phyloP scores from a whole-genome alignment of 2,888 invertebrate species.

The Strigamia maritima region DNA sequence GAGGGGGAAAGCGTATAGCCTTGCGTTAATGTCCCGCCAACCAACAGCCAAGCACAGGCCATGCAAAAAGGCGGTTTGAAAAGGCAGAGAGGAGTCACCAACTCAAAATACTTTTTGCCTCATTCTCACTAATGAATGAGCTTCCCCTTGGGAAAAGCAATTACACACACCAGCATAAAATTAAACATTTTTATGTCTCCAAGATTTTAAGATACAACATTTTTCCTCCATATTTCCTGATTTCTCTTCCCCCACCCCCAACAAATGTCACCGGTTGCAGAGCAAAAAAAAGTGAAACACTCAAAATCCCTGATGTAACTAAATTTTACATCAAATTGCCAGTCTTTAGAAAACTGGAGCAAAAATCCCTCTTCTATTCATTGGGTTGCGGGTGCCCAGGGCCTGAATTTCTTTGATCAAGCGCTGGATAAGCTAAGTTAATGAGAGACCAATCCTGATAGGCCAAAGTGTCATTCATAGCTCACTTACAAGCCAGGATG shows the following conservation, averaged over 20 bases:
- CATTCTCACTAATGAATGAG: conserved; percentile 15
- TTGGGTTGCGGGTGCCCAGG: conserved; percentile 25
- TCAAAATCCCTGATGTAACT: not conserved
- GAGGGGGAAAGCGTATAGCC: conserved; percentile 29
- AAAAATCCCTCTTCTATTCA: conserved; percentile 31
- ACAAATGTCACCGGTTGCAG: not conserved
- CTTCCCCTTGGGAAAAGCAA: conserved; percentile 17
- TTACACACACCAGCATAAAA: not conserved
- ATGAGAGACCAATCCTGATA: conserved; percentile 25
- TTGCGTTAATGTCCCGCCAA: conserved; percentile 32
- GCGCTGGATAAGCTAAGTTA: conserved; percentile 26
- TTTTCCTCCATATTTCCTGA: not conserved
- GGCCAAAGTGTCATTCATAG: conserved; percentile 34
- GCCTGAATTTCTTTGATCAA: conserved; percentile 26
- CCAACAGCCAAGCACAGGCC: conserved; percentile 28
- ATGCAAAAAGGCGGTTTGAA: not conserved
- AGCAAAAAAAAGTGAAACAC: not conserved
- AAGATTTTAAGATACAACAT: conserved; percentile 13
- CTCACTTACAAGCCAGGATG: conserved; percentile 32
- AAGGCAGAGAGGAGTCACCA: conserved; percentile 24
- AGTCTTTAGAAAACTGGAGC: conserved; percentile 21
- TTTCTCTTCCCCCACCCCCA: not conserved
- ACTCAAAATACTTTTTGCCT: conserved; percentile 24
- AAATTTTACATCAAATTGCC: not conserved
- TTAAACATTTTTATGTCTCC: not conserved